Evolutionary conservation across 2,113 vertebrate genomes (phyloP).

Genomic region (Antennarius striatus): DNA sequence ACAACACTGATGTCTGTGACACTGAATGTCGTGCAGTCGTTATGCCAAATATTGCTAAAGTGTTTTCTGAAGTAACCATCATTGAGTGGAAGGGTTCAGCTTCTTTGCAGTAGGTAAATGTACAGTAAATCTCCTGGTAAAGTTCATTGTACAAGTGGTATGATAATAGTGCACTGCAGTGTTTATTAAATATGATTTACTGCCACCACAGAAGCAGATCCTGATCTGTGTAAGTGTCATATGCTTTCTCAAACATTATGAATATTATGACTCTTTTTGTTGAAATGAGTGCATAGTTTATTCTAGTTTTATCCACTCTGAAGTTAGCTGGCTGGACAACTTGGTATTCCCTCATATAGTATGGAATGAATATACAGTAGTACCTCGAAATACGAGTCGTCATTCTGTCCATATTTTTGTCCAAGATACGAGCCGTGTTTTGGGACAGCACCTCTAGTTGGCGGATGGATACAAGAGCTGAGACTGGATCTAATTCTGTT

Average conservation of each 20-base stretch:
- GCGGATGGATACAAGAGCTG: too few species aligned
- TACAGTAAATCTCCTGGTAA: conserved; percentile 26
- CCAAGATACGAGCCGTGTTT: too few species aligned
- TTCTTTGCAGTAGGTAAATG: conserved; percentile 24
- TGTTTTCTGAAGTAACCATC: conserved; percentile 17
- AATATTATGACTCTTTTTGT: not conserved
- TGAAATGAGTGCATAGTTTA: not conserved
- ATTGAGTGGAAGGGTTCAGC: conserved; percentile 40
- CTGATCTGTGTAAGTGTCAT: not conserved
- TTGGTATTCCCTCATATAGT: too few species aligned
- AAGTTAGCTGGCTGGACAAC: not conserved
- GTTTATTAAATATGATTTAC: not conserved
- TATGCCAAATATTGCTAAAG: conserved; percentile 21
- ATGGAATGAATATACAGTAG: too few species aligned
- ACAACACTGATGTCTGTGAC: conserved; percentile 11
- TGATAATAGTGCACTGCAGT: not conserved
- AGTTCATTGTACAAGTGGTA: conserved; percentile 19
- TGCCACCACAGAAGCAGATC: not conserved
- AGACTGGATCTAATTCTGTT: too few species aligned
- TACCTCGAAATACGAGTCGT: too few species aligned
- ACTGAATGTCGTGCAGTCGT: conserved; percentile 19
- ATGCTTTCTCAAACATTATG: not conserved
- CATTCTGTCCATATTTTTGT: too few species aligned
- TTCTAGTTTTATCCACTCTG: not conserved
- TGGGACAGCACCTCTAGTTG: too few species aligned